These are phyloP conservation scores for Gasterosteus aculeatus DNA, from an alignment of 2,113 vertebrate species.

Conservation along the genomic window DNA sequence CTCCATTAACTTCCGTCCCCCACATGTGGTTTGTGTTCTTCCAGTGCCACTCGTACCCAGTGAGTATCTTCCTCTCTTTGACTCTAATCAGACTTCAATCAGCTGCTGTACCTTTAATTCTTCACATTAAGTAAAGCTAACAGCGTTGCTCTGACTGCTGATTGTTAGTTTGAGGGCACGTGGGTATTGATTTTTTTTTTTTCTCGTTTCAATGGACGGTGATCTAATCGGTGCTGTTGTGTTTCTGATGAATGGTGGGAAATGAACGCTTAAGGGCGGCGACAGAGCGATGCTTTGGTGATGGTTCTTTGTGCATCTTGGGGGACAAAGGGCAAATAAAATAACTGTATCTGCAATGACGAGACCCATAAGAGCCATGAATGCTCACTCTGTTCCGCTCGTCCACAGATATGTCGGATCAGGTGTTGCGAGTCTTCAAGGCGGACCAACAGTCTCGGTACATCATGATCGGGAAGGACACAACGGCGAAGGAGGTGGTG, in stretches of 20 bases:
- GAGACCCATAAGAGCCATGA: background rate
- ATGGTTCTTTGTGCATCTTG: background rate
- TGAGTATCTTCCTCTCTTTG: constrained; percentile 65
- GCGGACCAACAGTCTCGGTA: constrained; percentile 98
- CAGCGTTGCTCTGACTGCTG: constrained; percentile 18
- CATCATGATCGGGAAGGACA: constrained; percentile 99
- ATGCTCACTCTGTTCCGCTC: constrained; percentile 2
- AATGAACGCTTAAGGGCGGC: background rate
- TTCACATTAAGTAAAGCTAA: constrained; percentile 32
- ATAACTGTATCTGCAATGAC: background rate
- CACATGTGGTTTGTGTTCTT: constrained; percentile 68
- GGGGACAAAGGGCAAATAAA: background rate
- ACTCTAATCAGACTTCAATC: constrained; percentile 1
- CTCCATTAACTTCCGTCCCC: constrained; percentile 45
- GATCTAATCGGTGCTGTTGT: constrained; percentile 2
- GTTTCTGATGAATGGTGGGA: constrained; percentile 22
- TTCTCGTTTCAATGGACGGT: background rate
- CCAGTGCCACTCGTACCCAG: constrained; percentile 68
- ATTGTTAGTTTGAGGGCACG: background rate
- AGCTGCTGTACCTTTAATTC: constrained; percentile 1
- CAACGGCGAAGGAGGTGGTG: constrained; percentile 97
- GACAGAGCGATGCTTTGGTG: background rate
- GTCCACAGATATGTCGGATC: constrained; percentile 91
- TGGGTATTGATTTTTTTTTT: background rate
- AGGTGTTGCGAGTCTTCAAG: constrained; percentile 95